phyloP scores from a whole-genome alignment of 2,888 invertebrate species.

The Xylota sylvarum region DNA sequence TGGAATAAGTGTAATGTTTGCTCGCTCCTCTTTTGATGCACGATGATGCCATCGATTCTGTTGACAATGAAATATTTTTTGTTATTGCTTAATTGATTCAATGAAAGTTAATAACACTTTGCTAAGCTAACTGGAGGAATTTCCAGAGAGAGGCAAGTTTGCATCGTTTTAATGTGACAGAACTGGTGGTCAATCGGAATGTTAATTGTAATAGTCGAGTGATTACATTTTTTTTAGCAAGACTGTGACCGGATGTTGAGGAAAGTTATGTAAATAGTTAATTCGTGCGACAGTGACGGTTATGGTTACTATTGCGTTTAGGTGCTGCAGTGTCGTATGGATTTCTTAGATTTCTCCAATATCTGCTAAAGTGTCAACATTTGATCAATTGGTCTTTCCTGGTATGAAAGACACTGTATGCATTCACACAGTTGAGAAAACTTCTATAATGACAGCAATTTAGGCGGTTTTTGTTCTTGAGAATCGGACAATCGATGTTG shows the following conservation, averaged over 20 bases:
- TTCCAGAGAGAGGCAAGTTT: slow-evolving; percentile 3
- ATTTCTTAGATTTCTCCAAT: too few relatives aligned
- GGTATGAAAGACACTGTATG: too few relatives aligned
- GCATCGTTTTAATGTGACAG: not conserved
- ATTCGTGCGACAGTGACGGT: too few relatives aligned
- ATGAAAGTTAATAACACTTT: slow-evolving; percentile 36
- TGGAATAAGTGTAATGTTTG: slow-evolving; percentile 38
- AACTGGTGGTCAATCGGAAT: slow-evolving; percentile 7
- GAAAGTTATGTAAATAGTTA: not conserved
- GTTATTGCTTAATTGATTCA: slow-evolving; percentile 19
- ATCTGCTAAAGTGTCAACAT: too few relatives aligned
- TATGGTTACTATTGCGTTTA: too few relatives aligned
- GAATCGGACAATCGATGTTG: too few relatives aligned
- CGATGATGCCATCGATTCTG: slow-evolving; percentile 50
- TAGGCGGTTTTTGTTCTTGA: too few relatives aligned
- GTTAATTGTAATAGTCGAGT: not conserved
- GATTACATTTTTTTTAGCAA: not conserved
- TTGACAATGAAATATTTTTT: slow-evolving; percentile 46
- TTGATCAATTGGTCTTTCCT: too few relatives aligned
- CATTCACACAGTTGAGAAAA: too few relatives aligned
- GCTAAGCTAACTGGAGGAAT: slow-evolving; percentile 20
- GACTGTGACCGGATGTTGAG: not conserved
- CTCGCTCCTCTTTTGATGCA: slow-evolving; percentile 36
- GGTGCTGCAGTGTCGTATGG: too few relatives aligned
- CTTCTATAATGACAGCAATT: too few relatives aligned